Evolutionary conservation across 1,140 invertebrate species (phyloP).

Genomic region (Ceratina australensis): DNA sequence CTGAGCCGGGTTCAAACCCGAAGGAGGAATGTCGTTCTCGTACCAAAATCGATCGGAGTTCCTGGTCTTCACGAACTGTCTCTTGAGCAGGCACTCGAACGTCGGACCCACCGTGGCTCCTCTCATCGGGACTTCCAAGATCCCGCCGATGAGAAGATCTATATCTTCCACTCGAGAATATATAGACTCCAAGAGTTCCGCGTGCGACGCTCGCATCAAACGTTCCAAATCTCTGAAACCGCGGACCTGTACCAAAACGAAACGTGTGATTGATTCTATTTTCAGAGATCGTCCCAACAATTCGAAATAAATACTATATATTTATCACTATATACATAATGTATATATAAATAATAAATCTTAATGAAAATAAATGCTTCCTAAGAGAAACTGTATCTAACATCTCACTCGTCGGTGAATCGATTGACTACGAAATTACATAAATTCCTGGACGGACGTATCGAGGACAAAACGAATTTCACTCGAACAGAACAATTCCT

Average conservation of each 20-base stretch:
- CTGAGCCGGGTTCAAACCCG: slow-evolving; percentile 90
- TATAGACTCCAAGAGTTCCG: slow-evolving; percentile 82
- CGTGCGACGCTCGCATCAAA: slow-evolving; percentile 81
- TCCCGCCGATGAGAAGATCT: slow-evolving; percentile 91
- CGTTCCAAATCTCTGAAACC: slow-evolving; percentile 84
- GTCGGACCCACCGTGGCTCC: slow-evolving; percentile 93
- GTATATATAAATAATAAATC: no score
- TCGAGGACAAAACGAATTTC: no score
- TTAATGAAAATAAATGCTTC: no score
- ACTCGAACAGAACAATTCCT: no score
- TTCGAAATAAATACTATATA: no score
- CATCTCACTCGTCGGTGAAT: no score
- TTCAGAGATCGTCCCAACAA: no score
- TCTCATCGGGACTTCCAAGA: slow-evolving; percentile 89
- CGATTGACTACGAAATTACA: no score
- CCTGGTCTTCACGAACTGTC: slow-evolving; percentile 89
- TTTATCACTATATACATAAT: no score
- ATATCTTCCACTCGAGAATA: slow-evolving; percentile 89
- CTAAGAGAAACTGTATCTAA: no score
- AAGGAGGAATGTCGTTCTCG: slow-evolving; percentile 95
- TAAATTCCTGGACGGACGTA: no score
- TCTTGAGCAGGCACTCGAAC: slow-evolving; percentile 89
- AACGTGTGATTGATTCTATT: no score
- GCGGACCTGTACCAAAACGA: slow-evolving; percentile 64
- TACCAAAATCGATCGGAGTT: slow-evolving; percentile 96